A percentile compares a stretch with the other conserved stretches of the same genome.
Evolutionary conservation across 2,797 vertebrate genomes (phyloP).

Genomic region (Pelobates cultripes): DNA sequence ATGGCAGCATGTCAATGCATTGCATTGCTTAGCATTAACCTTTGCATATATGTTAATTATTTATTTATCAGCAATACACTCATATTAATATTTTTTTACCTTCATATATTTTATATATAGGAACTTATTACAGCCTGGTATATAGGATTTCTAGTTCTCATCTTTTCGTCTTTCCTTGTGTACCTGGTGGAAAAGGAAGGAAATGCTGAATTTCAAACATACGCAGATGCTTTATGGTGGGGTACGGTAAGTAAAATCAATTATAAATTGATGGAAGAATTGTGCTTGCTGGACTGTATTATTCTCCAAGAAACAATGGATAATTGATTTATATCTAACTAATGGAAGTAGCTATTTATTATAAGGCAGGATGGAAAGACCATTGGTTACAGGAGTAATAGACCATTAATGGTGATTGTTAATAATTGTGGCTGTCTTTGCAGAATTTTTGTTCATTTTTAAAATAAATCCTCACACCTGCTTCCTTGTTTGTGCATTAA

Average conservation of each 20-base stretch:
- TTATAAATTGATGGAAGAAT: conserved; percentile 7
- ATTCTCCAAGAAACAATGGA: conserved; percentile 7
- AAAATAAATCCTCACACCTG: neutral
- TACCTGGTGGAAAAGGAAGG: conserved; percentile 97
- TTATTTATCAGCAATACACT: no score
- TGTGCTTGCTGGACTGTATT: neutral
- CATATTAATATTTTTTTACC: no score
- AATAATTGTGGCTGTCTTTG: conserved; percentile 10
- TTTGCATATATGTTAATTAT: no score
- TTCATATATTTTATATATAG: conserved; percentile 67
- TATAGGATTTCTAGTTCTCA: conserved; percentile 97
- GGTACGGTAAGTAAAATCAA: conserved; percentile 86
- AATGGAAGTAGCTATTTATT: conserved; percentile 19
- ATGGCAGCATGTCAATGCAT: no score
- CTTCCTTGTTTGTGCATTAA: neutral
- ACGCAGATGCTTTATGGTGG: conserved; percentile 98
- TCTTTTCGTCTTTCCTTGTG: conserved; percentile 98
- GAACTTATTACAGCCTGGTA: conserved; percentile 99
- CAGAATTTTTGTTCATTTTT: conserved; percentile 9
- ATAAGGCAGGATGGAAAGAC: conserved; percentile 20
- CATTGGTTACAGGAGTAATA: conserved; percentile 10
- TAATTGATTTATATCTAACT: conserved; percentile 30
- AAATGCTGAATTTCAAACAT: conserved; percentile 94
- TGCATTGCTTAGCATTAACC: no score
- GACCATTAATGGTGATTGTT: conserved; percentile 13